Evolutionary conservation across 2,888 invertebrate species (phyloP).

Genomic region (Julus scanicus): DNA sequence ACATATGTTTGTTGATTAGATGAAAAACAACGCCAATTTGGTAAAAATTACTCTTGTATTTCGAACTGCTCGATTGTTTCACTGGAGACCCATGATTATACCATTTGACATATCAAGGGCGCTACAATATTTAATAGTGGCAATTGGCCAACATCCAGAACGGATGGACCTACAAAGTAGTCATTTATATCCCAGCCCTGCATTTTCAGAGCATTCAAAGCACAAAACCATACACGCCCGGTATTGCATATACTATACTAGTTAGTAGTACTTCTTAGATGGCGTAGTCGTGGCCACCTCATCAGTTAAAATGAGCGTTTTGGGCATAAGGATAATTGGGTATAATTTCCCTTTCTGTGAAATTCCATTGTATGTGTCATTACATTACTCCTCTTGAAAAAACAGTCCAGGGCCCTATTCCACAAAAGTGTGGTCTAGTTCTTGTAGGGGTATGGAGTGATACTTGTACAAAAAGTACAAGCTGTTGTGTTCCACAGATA

Average conservation of each 20-base stretch:
- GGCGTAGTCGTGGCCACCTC: background rate
- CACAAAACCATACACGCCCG: constrained; percentile 5
- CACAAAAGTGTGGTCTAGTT: no score
- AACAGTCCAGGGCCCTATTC: no score
- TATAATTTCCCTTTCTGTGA: no score
- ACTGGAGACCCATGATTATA: constrained; percentile 20
- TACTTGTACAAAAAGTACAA: no score
- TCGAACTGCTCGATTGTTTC: constrained; percentile 33
- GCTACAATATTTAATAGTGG: constrained; percentile 33
- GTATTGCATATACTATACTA: no score
- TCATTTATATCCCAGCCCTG: background rate
- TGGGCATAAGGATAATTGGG: background rate
- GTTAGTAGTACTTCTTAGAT: background rate
- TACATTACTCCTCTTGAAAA: no score
- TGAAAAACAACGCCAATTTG: background rate
- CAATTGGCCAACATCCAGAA: constrained; percentile 33
- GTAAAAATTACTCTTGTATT: background rate
- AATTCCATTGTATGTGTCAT: no score
- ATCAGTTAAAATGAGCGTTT: background rate
- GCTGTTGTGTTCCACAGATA: no score
- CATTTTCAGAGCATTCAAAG: background rate
- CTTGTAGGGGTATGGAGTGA: no score
- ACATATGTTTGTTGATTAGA: background rate
- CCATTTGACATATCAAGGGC: constrained; percentile 33
- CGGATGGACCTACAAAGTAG: constrained; percentile 21